Evolutionary conservation across 2,888 invertebrate species (phyloP).

Genomic region (Phrixothrix hirtus): DNA sequence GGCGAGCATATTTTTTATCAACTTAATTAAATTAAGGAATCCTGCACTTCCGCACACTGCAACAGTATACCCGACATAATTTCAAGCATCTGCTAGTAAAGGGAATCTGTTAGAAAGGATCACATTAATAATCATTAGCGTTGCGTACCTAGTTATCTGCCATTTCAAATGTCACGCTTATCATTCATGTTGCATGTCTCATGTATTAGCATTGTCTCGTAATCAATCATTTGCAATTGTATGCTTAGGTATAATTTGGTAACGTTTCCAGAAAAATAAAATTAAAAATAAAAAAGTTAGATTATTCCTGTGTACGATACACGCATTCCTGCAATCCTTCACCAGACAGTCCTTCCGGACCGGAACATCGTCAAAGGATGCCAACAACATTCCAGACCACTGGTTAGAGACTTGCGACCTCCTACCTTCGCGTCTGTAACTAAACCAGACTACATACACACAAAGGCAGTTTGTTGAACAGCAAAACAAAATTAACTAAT

Average conservation of each 20-base stretch:
- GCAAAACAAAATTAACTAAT: background rate
- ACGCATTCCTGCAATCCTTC: conserved; percentile 37
- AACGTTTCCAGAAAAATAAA: conserved; percentile 1
- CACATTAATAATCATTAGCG: conserved; percentile 27
- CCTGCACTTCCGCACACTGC: no score
- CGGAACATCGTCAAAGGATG: conserved; percentile 39
- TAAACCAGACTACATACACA: conserved; percentile 6
- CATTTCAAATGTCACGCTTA: conserved; percentile 20
- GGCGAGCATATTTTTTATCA: no score
- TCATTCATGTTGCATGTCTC: conserved; percentile 16
- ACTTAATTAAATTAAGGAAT: no score
- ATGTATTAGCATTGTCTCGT: conserved; percentile 10
- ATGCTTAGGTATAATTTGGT: background rate
- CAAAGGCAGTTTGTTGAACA: conserved; percentile 3
- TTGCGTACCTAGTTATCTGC: conserved; percentile 17
- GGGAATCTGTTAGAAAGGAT: conserved; percentile 18
- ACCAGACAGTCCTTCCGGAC: conserved; percentile 32
- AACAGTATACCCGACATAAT: no score
- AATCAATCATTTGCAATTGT: conserved; percentile 17
- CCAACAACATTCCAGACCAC: conserved; percentile 37
- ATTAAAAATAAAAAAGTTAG: conserved; percentile 14
- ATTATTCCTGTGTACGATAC: conserved; percentile 28
- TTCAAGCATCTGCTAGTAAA: conserved; percentile 18
- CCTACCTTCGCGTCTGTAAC: conserved; percentile 10
- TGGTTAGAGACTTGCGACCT: conserved; percentile 29